phyloP scores from a whole-genome alignment of 2,888 invertebrate species.

The Brachyopa scutellaris region DNA sequence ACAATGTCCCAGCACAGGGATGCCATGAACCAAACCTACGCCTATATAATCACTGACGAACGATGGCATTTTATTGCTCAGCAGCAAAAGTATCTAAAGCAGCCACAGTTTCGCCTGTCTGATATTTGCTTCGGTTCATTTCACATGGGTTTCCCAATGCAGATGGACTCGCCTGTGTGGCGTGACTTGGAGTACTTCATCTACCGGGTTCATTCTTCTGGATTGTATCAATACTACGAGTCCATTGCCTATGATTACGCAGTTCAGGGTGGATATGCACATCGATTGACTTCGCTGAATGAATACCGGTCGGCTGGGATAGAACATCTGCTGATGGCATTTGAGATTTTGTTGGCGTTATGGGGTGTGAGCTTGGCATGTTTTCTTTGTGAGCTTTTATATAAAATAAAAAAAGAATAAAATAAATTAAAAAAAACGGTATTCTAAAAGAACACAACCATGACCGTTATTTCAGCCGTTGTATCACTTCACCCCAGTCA shows the following conservation, averaged over 20 bases:
- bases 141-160: conserved; percentile 63
- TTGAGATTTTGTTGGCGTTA: conserved; percentile 73
- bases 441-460: no score
- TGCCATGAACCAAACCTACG: conserved; percentile 75
- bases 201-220: conserved; percentile 76
- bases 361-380: background rate
- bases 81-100: conserved; percentile 75
- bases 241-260: conserved; percentile 75
- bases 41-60: conserved; percentile 77
- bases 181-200: conserved; percentile 74
- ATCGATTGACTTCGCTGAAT: conserved; percentile 72
- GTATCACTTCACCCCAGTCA: no score
- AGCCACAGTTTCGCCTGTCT: conserved; percentile 76
- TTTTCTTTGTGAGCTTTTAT: conserved; percentile 22
- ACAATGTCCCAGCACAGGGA: conserved; percentile 72
- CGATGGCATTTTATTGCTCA: conserved; percentile 76
- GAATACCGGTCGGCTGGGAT: conserved; percentile 76
- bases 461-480: no score
- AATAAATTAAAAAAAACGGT: no score
- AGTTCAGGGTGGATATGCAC: conserved; percentile 74
- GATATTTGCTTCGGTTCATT: conserved; percentile 78
- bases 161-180: conserved; percentile 63
- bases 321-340: conserved; percentile 76
- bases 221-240: conserved; percentile 75
- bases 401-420: no score